Evolutionary conservation across 1,140 invertebrate species (phyloP), one percentile per base, ranked within the genome.

Genomic region (Thaumatotibia leucotreta): DNA sequence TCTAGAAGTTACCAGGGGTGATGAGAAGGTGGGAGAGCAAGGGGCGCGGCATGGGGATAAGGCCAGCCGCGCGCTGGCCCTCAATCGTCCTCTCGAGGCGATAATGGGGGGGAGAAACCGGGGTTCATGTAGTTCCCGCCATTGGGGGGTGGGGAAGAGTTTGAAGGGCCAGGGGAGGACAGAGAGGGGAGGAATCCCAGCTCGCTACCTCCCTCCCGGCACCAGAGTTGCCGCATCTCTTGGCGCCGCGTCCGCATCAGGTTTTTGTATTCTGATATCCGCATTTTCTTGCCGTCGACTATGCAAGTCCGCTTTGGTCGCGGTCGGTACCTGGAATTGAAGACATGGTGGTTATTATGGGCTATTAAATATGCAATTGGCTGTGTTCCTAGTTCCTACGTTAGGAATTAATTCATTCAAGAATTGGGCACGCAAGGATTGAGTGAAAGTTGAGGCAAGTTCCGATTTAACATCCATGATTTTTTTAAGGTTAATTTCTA

Each of bases 251-350:
- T 96, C 45, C 97, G 94, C 98, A 99, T 99, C 77, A 99, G 89
- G 32, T 96, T 96, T 89, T 99, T 99, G 93, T 99, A 99, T 89
- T 99, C 99, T 17, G 98, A 99, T 85, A 99, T 99, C 61, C 99
- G 93, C 94, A 99, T 97, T 83, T 99, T 99, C 88, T 99, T 99
- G 5, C 93, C 93, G 75, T 93, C 93, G 0, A 93, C 93, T 64
- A 93, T 93, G 78, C 93, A 93, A 0, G 99, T 99, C 29, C 99
- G 93, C 82, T 99, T 99, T 0, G 99, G 99, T 73, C 98, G 94
- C 2, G 99, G 99, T 73, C 98, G 92, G 89, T 99, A 99, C 79
- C 98, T 95, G 81, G 8, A 86, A 84, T 8, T n/a, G 58, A 39
- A 61, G 20, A 50, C 24, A 66, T 29, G 9, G 32, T 32, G 20